Percentiles rank a stretch among this genome's conserved stretches.
phyloP scores from a whole-genome alignment of 2,113 vertebrate species.

The Alces alces region DNA sequence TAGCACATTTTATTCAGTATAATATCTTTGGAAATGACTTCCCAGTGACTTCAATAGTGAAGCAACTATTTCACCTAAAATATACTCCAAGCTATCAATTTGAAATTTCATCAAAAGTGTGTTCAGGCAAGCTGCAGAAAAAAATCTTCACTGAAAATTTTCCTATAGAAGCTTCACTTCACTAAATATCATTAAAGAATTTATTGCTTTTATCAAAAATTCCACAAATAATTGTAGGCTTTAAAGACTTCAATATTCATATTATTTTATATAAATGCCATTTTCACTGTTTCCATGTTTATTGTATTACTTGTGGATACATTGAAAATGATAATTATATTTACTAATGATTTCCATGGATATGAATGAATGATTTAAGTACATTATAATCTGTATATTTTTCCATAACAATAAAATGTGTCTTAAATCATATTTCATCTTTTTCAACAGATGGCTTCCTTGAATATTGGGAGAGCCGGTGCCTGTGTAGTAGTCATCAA shows the following conservation, averaged over 20 bases:
- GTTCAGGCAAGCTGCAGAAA: neutral
- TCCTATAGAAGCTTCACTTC: neutral
- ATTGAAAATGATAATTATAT: neutral
- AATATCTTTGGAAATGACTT: slow-evolving; percentile 44
- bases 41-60: neutral
- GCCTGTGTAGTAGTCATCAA: slow-evolving; percentile 87
- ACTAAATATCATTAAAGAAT: neutral
- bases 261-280: neutral
- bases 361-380: neutral
- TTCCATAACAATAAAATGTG: neutral
- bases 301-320: neutral
- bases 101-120: neutral
- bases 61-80: slow-evolving; percentile 18
- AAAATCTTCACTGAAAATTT: neutral
- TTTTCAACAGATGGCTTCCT: slow-evolving; percentile 82
- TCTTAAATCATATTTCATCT: slow-evolving; percentile 42
- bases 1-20: slow-evolving; percentile 31
- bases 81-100: neutral
- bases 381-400: neutral
- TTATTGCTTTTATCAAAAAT: neutral
- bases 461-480: slow-evolving; percentile 86
- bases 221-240: neutral
- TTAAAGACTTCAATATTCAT: neutral
- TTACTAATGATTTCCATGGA: neutral
- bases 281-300: neutral